Evolutionary conservation across 2,797 vertebrate genomes (phyloP).

Genomic region (Menidia menidia): DNA sequence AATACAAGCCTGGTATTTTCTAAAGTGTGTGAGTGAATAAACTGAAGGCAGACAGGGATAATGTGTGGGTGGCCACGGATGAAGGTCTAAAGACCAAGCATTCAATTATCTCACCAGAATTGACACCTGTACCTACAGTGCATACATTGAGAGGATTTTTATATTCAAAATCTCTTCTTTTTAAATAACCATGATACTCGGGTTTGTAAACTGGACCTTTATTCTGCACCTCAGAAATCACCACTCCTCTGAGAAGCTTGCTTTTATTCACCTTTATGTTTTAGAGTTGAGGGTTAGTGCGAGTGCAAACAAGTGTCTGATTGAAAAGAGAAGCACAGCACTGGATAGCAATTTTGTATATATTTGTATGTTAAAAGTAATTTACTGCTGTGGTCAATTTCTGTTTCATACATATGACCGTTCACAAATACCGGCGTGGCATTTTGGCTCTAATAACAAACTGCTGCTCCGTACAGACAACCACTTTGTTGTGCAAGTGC

Average conservation of each 20-base stretch:
- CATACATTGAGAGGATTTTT: slow-evolving; percentile 11
- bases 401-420: slow-evolving; percentile 33
- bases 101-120: slow-evolving; percentile 51
- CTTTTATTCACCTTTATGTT: slow-evolving; percentile 10
- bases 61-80: slow-evolving; percentile 44
- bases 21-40: slow-evolving; percentile 40
- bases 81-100: slow-evolving; percentile 45
- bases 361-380: slow-evolving; percentile 44
- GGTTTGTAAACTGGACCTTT: slow-evolving; percentile 23
- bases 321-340: slow-evolving; percentile 33
- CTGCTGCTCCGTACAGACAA: slow-evolving; percentile 34
- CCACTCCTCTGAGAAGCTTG: slow-evolving; percentile 7
- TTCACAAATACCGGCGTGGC: slow-evolving; percentile 51
- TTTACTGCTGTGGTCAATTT: slow-evolving; percentile 47
- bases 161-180: neutral
- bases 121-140: slow-evolving; percentile 23
- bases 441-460: slow-evolving; percentile 50
- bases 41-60: slow-evolving; percentile 26
- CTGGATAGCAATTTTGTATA: slow-evolving; percentile 32
- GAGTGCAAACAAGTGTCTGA: slow-evolving; percentile 25
- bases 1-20: slow-evolving; percentile 20
- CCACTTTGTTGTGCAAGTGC: slow-evolving; percentile 59
- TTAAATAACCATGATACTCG: neutral
- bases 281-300: neutral
- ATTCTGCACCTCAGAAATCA: slow-evolving; percentile 6